phyloP scores from a whole-genome alignment of 2,113 vertebrate species.

The Oostethus manadensis region DNA sequence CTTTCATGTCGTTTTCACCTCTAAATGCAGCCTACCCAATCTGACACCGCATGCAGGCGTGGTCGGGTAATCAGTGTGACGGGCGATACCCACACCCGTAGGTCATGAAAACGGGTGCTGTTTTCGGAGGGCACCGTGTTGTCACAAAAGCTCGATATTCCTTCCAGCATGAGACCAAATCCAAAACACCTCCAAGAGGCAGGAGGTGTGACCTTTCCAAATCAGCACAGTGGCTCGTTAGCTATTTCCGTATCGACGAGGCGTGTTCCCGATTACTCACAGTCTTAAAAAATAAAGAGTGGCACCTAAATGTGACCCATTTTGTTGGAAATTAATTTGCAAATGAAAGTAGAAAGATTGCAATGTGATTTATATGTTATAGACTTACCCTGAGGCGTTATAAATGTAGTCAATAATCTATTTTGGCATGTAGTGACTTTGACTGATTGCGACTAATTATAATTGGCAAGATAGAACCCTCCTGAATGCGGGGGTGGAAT shows the following conservation, averaged over 20 bases:
- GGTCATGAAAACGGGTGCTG: no score
- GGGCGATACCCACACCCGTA: no score
- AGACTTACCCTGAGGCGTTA: constrained; percentile 46
- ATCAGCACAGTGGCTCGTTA: constrained; percentile 17
- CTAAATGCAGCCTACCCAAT: no score
- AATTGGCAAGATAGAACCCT: constrained; percentile 32
- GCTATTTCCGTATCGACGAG: constrained; percentile 18
- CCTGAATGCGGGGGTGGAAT: constrained; percentile 14
- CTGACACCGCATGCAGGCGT: no score
- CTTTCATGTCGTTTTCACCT: no score
- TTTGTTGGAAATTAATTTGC: constrained; percentile 32
- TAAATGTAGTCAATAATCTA: constrained; percentile 50
- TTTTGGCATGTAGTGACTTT: constrained; percentile 55
- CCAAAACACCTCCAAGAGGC: neutral
- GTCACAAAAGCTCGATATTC: neutral
- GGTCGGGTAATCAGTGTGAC: no score
- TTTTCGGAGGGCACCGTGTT: no score
- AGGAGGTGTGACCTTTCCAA: constrained; percentile 32
- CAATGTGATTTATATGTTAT: constrained; percentile 45
- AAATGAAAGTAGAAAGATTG: constrained; percentile 36
- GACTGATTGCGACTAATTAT: constrained; percentile 47
- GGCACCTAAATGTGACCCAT: constrained; percentile 20
- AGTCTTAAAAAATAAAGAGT: constrained; percentile 21
- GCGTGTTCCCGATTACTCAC: constrained; percentile 21
- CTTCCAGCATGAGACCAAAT: constrained; percentile 9